These are phyloP conservation scores for Porites australiensis DNA, from an alignment of 64 coral and sea anemone genomes.

Conservation along the genomic window DNA sequence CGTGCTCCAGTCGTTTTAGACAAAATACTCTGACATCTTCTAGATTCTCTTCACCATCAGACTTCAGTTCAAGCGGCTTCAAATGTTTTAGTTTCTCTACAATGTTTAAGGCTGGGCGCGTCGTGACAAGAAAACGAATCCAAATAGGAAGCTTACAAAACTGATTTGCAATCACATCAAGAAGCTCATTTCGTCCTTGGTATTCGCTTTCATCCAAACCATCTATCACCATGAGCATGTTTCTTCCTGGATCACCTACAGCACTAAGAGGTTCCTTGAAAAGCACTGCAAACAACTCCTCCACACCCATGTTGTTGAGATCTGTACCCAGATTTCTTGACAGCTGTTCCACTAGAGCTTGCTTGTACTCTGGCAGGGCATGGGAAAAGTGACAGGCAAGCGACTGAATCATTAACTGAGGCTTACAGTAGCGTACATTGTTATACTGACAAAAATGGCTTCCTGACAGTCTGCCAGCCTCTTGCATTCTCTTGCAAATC, in stretches of 20 bases:
- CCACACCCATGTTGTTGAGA: constrained; percentile 23
- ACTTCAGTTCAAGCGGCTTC: background rate
- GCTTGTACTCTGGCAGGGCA: constrained; percentile 47
- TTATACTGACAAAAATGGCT: constrained; percentile 47
- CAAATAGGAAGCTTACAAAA: constrained; percentile 35
- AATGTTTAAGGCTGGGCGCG: constrained; percentile 25
- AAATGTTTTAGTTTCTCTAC: background rate
- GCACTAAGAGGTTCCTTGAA: constrained; percentile 43
- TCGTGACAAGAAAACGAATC: constrained; percentile 38
- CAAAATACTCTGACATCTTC: constrained; percentile 18
- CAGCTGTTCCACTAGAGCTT: constrained; percentile 38
- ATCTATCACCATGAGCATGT: constrained; percentile 50
- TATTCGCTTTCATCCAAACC: constrained; percentile 50
- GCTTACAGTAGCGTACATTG: constrained; percentile 37
- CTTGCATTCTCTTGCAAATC: constrained; percentile 47
- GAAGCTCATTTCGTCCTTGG: constrained; percentile 2
- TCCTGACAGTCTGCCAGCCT: constrained; percentile 33
- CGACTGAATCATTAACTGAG: constrained; percentile 50
- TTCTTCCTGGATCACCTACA: background rate
- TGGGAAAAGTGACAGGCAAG: constrained; percentile 36
- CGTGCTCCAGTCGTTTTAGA: background rate
- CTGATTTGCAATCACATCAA: constrained; percentile 16
- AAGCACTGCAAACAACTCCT: constrained; percentile 62
- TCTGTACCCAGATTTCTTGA: constrained; percentile 36
- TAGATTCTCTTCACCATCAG: background rate